These are phyloP conservation scores for Lemur catta DNA, from an alignment of 2,797 vertebrate genomes.

Conservation along the genomic window DNA sequence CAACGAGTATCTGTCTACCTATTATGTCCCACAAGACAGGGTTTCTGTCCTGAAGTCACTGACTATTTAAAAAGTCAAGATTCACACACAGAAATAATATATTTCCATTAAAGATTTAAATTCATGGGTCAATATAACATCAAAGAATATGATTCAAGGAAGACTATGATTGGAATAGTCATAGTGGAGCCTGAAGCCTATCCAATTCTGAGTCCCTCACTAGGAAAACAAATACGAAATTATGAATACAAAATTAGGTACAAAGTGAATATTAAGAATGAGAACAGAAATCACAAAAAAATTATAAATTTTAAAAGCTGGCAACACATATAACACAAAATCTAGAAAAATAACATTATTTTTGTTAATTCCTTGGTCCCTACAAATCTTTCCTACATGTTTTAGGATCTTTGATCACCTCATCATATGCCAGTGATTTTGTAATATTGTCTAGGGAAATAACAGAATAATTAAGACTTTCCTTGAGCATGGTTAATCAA, in stretches of 20 bases:
- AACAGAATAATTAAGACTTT: neutral
- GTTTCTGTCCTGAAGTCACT: neutral
- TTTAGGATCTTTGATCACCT: neutral
- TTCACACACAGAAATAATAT: neutral
- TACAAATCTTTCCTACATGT: neutral
- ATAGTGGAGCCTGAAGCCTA: neutral
- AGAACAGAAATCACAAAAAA: neutral
- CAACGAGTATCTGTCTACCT: neutral
- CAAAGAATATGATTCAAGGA: neutral
- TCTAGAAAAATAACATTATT: neutral
- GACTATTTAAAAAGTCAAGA: neutral
- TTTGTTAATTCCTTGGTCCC: neutral
- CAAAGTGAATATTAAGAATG: neutral
- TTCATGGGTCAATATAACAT: neutral
- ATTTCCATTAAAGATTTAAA: neutral
- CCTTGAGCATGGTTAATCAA: neutral
- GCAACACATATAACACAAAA: neutral
- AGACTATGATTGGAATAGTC: neutral
- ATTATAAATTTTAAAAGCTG: neutral
- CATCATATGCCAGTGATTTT: neutral
- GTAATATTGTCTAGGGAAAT: neutral
- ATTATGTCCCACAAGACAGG: neutral
- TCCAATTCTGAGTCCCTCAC: neutral
- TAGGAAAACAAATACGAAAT: neutral
- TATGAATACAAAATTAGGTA: neutral